Percentiles rank a stretch among this genome's conserved stretches.
phyloP scores from a whole-genome alignment of 2,888 invertebrate genomes.

The Acanthosoma haemorrhoidale region DNA sequence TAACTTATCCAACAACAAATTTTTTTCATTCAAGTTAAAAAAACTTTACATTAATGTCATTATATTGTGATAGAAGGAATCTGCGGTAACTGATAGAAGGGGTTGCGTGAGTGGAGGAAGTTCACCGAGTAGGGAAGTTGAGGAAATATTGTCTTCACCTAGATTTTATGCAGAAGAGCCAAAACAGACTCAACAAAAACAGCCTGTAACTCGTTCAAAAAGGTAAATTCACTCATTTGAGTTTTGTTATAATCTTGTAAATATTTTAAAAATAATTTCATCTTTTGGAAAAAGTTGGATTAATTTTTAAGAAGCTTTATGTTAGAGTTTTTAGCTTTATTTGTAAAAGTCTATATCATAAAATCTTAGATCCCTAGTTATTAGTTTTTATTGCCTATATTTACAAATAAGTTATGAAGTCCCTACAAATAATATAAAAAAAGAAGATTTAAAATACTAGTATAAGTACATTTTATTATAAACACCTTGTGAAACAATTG shows the following conservation, averaged over 20 bases:
- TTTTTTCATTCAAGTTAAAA: no score
- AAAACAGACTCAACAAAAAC: background rate
- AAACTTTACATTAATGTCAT: no score
- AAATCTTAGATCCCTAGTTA: no score
- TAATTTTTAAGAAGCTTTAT: background rate
- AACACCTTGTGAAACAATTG: no score
- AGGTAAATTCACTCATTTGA: background rate
- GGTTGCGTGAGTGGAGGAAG: constrained; percentile 68
- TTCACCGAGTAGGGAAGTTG: constrained; percentile 83
- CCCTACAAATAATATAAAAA: no score
- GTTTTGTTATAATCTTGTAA: no score
- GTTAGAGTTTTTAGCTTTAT: background rate
- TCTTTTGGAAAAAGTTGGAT: background rate
- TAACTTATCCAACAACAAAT: no score
- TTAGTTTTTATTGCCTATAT: no score
- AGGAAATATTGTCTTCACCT: constrained; percentile 71
- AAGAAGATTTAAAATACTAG: no score
- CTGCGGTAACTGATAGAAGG: constrained; percentile 39
- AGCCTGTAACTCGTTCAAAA: background rate
- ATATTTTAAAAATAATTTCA: background rate
- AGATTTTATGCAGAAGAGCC: constrained; percentile 19
- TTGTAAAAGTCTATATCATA: no score
- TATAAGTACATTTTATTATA: no score
- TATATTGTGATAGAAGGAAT: constrained; percentile 38
- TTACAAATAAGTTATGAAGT: no score